phyloP scores from a whole-genome alignment of 2,113 vertebrate species.

The Egretta garzetta region DNA sequence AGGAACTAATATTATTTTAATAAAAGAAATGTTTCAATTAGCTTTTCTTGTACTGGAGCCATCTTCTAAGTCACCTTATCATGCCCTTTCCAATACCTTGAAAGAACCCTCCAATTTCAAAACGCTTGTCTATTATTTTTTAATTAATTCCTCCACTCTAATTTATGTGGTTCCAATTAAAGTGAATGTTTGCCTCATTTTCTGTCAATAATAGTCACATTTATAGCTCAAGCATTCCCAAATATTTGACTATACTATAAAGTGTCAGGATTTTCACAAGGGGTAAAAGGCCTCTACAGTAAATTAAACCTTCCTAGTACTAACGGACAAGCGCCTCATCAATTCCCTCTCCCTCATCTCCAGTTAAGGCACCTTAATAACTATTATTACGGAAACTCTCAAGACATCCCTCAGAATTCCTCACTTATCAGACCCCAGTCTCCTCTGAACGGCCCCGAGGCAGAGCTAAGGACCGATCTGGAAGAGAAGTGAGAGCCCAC shows the following conservation, averaged over 20 bases:
- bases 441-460: neutral
- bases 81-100: neutral
- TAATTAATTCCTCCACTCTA: constrained; percentile 48
- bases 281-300: neutral
- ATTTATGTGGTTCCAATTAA: constrained; percentile 49
- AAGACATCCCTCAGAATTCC: neutral
- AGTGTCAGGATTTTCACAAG: neutral
- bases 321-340: neutral
- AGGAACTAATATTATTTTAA: constrained; percentile 32
- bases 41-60: neutral
- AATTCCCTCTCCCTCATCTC: neutral
- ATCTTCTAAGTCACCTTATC: constrained; percentile 3
- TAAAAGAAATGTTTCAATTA: constrained; percentile 57
- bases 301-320: neutral
- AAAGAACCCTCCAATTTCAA: constrained; percentile 39
- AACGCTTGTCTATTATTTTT: constrained; percentile 9
- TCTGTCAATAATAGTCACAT: constrained; percentile 40
- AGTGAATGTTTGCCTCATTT: constrained; percentile 31
- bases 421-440: neutral
- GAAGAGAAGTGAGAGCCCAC: neutral
- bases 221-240: constrained; percentile 41
- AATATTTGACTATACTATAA: constrained; percentile 15
- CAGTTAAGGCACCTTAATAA: neutral
- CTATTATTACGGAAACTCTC: neutral
- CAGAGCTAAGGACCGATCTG: neutral